Evolutionary conservation across 2,113 vertebrate species (phyloP).

Genomic region (Pachyramphus minor): DNA sequence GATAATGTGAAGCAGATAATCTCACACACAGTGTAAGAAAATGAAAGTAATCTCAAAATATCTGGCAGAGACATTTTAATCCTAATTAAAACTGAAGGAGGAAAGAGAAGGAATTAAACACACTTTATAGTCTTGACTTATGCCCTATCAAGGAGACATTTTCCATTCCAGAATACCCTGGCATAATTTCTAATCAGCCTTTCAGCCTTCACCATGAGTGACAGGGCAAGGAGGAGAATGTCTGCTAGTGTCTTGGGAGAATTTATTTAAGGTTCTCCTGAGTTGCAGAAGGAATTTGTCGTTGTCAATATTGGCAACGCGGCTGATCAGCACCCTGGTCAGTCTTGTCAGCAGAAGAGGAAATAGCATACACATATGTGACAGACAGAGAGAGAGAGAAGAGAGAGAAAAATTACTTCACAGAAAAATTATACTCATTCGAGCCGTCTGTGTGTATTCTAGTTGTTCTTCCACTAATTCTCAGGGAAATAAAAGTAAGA

Average conservation of each 20-base stretch:
- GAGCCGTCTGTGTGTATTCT: slow-evolving; percentile 1
- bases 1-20: background rate
- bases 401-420: background rate
- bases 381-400: background rate
- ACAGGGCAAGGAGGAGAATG: background rate
- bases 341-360: background rate
- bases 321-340: slow-evolving; percentile 5
- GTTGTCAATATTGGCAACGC: background rate
- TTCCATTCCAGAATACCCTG: background rate
- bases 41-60: slow-evolving; percentile 21
- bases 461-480: slow-evolving; percentile 27
- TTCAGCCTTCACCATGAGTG: slow-evolving; percentile 21
- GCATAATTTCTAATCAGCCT: slow-evolving; percentile 17
- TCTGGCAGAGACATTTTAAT: slow-evolving; percentile 7
- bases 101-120: background rate
- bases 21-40: background rate
- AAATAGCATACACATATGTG: background rate
- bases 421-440: background rate
- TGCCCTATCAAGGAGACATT: background rate
- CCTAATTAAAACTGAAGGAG: slow-evolving; percentile 29
- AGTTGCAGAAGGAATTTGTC: slow-evolving; percentile 41
- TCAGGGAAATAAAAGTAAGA: slow-evolving; percentile 42
- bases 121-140: background rate
- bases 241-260: background rate
- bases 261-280: slow-evolving; percentile 43